Conservation (phyloP, 2,888 invertebrate genomes). For the Acanthosepion esculentum region DNA sequence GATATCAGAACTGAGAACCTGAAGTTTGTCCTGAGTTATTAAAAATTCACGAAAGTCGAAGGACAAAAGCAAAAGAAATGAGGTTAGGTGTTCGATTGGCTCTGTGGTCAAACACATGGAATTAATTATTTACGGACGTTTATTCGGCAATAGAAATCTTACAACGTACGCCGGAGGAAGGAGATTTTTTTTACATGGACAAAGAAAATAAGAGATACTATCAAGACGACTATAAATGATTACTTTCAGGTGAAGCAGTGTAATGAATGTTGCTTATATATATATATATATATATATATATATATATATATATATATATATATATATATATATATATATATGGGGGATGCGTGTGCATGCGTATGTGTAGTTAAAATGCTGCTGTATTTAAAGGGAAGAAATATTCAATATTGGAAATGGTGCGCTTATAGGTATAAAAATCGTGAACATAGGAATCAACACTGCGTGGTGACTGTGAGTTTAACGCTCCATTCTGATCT, state of each 20-base stretch:
- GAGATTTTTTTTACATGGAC: slow-evolving; percentile 2
- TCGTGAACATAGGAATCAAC: no score
- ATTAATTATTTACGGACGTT: background rate
- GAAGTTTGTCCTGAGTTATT: background rate
- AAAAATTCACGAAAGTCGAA: background rate
- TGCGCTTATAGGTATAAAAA: no score
- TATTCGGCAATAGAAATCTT: background rate
- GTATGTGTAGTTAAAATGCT: no score
- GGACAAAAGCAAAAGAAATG: background rate
- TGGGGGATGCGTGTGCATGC: no score
- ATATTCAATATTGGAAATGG: no score
- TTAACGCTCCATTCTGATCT: no score
- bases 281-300: background rate
- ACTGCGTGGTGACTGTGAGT: no score
- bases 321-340: background rate
- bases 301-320: background rate
- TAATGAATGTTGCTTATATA: background rate
- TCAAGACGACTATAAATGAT: background rate
- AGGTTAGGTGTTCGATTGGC: background rate
- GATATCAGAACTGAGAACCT: background rate
- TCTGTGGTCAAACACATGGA: background rate
- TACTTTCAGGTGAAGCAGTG: background rate
- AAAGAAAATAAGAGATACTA: background rate
- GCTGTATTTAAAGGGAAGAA: no score
- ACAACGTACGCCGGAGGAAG: background rate